Conservation (phyloP, 1,140 invertebrate species). For the Drosophila carrolli region DNA sequence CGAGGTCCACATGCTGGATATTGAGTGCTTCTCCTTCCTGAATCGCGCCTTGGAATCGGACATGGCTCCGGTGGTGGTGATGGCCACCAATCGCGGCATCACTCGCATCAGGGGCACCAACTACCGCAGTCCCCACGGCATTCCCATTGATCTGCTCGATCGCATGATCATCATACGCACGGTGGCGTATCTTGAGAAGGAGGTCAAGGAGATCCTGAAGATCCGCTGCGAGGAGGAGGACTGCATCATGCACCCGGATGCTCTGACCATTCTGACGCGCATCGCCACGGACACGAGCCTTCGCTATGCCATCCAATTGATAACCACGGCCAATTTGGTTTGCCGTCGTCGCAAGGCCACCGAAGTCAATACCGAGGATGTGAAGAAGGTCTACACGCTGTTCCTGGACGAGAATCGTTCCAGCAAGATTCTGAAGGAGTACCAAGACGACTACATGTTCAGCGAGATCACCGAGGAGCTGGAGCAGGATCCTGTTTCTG, state of each 20-base stretch:
- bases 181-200: conserved; percentile 93
- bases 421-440: conserved; percentile 96
- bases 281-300: conserved; percentile 97
- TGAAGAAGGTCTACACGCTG: conserved; percentile 97
- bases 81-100: conserved; percentile 99
- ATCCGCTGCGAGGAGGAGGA: conserved; percentile 99
- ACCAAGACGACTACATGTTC: conserved; percentile 98
- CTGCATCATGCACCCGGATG: conserved; percentile 97
- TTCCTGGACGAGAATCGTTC: conserved; percentile 98
- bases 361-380: conserved; percentile 95
- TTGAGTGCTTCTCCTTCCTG: conserved; percentile 99
- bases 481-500: conserved; percentile 53
- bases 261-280: conserved; percentile 94
- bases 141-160: conserved; percentile 98
- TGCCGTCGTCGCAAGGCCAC: conserved; percentile 92
- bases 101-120: conserved; percentile 98
- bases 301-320: conserved; percentile 99
- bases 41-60: conserved; percentile 98
- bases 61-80: conserved; percentile 98
- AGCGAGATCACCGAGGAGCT: conserved; percentile 86
- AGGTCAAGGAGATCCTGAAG: conserved; percentile 96
- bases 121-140: conserved; percentile 96
- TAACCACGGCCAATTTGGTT: conserved; percentile 97
- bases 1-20: conserved; percentile 99
- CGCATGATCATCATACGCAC: conserved; percentile 98